Conservation (phyloP, 2,113 vertebrate genomes). For the Seriola rivoliana region DNA sequence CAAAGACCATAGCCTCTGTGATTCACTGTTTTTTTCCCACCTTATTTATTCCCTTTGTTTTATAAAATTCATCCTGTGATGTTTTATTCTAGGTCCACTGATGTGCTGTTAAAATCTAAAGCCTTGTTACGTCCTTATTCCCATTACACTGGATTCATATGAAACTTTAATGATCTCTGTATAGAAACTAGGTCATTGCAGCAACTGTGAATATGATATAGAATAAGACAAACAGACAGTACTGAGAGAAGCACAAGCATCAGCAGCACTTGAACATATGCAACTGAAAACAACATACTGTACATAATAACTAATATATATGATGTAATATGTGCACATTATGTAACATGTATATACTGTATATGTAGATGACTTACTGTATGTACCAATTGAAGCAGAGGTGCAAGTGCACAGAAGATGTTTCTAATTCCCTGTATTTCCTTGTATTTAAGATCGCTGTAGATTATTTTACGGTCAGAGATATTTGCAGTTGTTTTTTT, state of each 20-base stretch:
- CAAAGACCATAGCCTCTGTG: neutral
- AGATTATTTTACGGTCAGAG: neutral
- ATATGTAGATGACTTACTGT: neutral
- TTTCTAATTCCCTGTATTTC: neutral
- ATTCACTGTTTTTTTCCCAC: neutral
- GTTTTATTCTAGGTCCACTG: constrained; percentile 35
- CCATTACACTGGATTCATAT: constrained; percentile 54
- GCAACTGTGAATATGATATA: constrained; percentile 43
- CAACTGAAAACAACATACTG: neutral
- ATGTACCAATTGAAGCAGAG: neutral
- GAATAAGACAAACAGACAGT: constrained; percentile 26
- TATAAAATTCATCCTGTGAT: constrained; percentile 21
- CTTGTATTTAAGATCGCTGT: neutral
- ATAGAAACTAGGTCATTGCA: constrained; percentile 69
- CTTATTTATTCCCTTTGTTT: constrained; percentile 2
- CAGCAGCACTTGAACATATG: neutral
- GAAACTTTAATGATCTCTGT: constrained; percentile 70
- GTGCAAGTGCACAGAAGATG: neutral
- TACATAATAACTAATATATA: neutral
- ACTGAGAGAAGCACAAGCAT: neutral
- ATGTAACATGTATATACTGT: neutral
- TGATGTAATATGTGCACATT: neutral
- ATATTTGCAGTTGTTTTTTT: neutral
- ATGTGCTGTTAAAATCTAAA: constrained; percentile 48
- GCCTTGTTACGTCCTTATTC: constrained; percentile 55